These are phyloP conservation scores for Enteromius mattozi DNA, from an alignment of 2,797 vertebrate genomes.

Conservation along the genomic window DNA sequence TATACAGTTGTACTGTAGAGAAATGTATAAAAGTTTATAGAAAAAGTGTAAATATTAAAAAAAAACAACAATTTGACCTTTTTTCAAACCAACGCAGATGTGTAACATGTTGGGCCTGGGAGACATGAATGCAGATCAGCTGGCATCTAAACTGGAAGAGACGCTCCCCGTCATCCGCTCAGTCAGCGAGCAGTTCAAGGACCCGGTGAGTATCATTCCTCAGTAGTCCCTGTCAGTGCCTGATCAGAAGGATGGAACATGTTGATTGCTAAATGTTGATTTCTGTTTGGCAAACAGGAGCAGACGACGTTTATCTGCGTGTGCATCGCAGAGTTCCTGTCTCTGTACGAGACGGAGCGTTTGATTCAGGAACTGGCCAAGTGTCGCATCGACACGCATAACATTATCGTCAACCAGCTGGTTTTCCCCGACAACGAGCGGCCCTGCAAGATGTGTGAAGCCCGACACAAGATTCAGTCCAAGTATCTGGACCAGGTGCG, in stretches of 20 bases:
- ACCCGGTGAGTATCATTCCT: conserved; percentile 82
- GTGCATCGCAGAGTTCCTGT: conserved; percentile 94
- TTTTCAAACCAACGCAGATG: conserved; percentile 80
- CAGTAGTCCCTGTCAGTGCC: background rate
- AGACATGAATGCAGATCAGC: conserved; percentile 95
- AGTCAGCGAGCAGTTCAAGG: conserved; percentile 96
- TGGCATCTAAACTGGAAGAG: conserved; percentile 95
- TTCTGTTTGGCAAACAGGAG: conserved; percentile 75
- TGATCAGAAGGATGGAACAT: background rate
- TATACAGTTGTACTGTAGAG: background rate
- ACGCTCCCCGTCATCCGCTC: conserved; percentile 95
- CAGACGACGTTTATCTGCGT: conserved; percentile 97
- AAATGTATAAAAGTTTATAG: background rate
- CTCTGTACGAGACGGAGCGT: conserved; percentile 92
- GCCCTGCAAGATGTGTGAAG: conserved; percentile 95
- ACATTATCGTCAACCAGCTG: conserved; percentile 95
- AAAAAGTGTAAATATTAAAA: background rate
- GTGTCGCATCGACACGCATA: conserved; percentile 95
- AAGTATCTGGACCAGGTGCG: conserved; percentile 95
- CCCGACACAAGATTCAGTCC: conserved; percentile 95
- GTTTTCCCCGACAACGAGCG: conserved; percentile 88
- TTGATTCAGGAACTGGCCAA: conserved; percentile 96
- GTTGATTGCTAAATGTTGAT: background rate
- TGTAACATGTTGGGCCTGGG: conserved; percentile 96
- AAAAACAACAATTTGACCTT: too few species aligned